Conservation (phyloP, 2,113 vertebrate species). For the Saimiri boliviensis region DNA sequence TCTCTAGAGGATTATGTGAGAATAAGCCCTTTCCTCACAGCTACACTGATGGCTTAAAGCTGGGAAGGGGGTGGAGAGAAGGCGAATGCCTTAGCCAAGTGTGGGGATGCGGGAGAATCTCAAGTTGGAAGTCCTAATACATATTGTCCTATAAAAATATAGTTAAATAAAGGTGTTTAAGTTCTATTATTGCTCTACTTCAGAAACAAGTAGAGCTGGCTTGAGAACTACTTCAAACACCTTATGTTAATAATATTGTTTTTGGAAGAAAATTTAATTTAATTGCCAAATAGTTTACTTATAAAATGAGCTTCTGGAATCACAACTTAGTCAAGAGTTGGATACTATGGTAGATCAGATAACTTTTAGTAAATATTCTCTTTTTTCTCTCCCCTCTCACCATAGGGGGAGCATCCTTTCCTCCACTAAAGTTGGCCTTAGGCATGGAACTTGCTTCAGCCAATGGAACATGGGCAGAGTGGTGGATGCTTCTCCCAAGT, state of each 20-base stretch:
- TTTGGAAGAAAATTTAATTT: conserved; percentile 17
- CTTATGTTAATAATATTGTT: neutral
- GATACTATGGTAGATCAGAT: neutral
- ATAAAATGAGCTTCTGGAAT: conserved; percentile 7
- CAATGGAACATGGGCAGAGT: neutral
- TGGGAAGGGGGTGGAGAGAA: neutral
- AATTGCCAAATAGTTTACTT: neutral
- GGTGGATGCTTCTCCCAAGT: neutral
- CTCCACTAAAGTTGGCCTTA: neutral
- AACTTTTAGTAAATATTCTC: neutral
- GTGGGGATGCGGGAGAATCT: neutral
- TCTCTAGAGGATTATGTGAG: neutral
- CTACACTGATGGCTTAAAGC: neutral
- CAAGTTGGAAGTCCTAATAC: neutral
- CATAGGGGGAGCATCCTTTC: neutral
- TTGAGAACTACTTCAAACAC: neutral
- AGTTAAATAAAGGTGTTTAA: neutral
- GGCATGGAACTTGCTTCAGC: neutral
- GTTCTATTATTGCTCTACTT: neutral
- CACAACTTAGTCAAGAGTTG: neutral
- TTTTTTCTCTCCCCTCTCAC: neutral
- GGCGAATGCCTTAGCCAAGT: neutral
- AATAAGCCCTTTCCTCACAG: neutral
- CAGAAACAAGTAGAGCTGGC: neutral
- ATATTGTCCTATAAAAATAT: neutral